Percentiles rank a stretch among this genome's conserved stretches.
Conservation (phyloP, 2,888 invertebrate genomes). For the Tinea trinotella region DNA sequence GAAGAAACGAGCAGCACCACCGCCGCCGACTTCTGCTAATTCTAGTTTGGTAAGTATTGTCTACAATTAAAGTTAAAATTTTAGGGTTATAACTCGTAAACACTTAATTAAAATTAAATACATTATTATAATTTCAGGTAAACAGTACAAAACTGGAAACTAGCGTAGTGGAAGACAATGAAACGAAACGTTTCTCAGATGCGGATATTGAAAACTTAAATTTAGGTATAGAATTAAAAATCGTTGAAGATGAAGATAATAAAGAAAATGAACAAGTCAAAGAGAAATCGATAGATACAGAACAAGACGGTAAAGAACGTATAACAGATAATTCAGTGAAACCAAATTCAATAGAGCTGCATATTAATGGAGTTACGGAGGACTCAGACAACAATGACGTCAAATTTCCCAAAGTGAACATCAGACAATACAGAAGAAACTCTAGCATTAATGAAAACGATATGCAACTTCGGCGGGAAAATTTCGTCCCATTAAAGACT, state of each 20-base stretch:
- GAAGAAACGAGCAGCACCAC: constrained; percentile 76
- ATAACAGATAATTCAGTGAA: constrained; percentile 21
- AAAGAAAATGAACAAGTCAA: constrained; percentile 21
- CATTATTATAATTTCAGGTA: constrained; percentile 3
- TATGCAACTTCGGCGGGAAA: constrained; percentile 52
- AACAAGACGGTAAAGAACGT: constrained; percentile 22
- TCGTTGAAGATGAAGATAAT: constrained; percentile 58
- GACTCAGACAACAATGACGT: constrained; percentile 10
- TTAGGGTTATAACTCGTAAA: neutral
- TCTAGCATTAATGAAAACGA: constrained; percentile 64
- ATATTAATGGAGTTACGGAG: neutral
- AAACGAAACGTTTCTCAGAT: constrained; percentile 33
- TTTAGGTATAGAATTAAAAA: constrained; percentile 58
- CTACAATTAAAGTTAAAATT: neutral
- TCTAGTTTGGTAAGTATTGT: constrained; percentile 28
- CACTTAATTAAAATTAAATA: neutral
- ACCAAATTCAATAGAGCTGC: constrained; percentile 14
- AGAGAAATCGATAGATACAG: no score
- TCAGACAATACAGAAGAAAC: constrained; percentile 54
- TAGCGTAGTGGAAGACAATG: constrained; percentile 24
- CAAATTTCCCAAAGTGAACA: constrained; percentile 51
- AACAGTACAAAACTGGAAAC: constrained; percentile 16
- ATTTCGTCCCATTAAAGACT: constrained; percentile 49
- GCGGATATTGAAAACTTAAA: constrained; percentile 49
- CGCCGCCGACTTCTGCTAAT: constrained; percentile 49